phyloP scores from a whole-genome alignment of 2,888 invertebrate species.

The Rhingia rostrata region DNA sequence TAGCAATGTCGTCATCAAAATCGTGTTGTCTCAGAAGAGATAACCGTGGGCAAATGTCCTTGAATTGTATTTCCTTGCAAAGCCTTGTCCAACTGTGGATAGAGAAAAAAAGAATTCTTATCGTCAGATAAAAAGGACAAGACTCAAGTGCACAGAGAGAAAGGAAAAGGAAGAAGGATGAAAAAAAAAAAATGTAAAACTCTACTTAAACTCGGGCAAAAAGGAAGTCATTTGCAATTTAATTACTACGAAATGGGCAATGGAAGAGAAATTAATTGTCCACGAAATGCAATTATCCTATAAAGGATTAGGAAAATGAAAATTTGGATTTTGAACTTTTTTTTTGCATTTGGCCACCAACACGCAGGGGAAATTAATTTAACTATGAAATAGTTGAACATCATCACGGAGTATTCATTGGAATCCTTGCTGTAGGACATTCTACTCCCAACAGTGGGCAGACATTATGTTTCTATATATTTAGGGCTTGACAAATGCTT shows the following conservation, averaged over 20 bases:
- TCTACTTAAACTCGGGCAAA: slow-evolving; percentile 51
- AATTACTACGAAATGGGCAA: slow-evolving; percentile 83
- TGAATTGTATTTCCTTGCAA: slow-evolving; percentile 21
- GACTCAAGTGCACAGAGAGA: slow-evolving; percentile 9
- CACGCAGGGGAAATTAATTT: slow-evolving; percentile 46
- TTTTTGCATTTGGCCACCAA: neutral
- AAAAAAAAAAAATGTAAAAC: slow-evolving; percentile 44
- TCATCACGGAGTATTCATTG: slow-evolving; percentile 6
- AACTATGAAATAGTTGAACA: slow-evolving; percentile 52
- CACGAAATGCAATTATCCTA: slow-evolving; percentile 83
- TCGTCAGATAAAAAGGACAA: slow-evolving; percentile 29
- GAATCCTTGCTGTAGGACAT: neutral
- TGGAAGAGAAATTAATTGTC: slow-evolving; percentile 83
- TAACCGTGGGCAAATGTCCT: slow-evolving; percentile 49
- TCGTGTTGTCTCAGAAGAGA: slow-evolving; percentile 21
- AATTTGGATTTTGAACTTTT: slow-evolving; percentile 39
- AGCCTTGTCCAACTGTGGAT: slow-evolving; percentile 24
- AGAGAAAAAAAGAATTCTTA: slow-evolving; percentile 7
- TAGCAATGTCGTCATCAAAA: slow-evolving; percentile 24
- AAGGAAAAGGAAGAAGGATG: slow-evolving; percentile 9
- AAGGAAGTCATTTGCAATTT: slow-evolving; percentile 83
- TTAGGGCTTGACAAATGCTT: no score
- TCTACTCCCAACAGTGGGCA: no score
- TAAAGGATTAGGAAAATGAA: slow-evolving; percentile 74
- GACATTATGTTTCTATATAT: no score